phyloP scores from a whole-genome alignment of 1,140 invertebrate genomes.

The Drosophila carrolli region DNA sequence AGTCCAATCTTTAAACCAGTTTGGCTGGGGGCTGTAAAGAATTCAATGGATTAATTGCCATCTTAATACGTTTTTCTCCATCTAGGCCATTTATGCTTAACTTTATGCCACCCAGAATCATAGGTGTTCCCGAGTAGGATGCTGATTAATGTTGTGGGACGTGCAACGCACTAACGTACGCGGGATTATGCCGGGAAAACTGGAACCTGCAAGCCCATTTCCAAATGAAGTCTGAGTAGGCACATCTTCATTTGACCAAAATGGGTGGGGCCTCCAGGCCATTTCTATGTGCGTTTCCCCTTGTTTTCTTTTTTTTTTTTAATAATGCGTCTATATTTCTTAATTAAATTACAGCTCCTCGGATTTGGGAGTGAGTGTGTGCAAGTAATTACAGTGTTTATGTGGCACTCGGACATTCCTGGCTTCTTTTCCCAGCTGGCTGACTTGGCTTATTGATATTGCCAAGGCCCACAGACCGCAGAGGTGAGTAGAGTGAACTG shows the following conservation, averaged over 20 bases:
- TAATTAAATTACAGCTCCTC: slow-evolving; percentile 77
- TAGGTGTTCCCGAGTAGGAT: slow-evolving; percentile 8
- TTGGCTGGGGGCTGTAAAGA: background rate
- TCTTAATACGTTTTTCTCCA: background rate
- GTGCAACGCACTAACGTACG: background rate
- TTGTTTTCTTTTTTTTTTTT: slow-evolving; percentile 27
- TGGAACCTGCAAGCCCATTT: slow-evolving; percentile 6
- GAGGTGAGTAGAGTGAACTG: slow-evolving; percentile 10
- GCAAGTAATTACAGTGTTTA: slow-evolving; percentile 70
- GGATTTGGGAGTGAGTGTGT: slow-evolving; percentile 20
- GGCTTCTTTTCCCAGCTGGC: slow-evolving; percentile 20
- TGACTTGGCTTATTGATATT: slow-evolving; percentile 69
- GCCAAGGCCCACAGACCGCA: slow-evolving; percentile 10
- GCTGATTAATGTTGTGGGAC: slow-evolving; percentile 32
- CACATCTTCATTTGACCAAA: slow-evolving; percentile 40
- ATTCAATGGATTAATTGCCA: background rate
- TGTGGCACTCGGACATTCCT: slow-evolving; percentile 41
- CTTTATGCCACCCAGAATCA: slow-evolving; percentile 23
- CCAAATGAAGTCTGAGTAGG: slow-evolving; percentile 24
- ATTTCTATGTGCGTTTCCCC: slow-evolving; percentile 11
- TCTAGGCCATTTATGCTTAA: background rate
- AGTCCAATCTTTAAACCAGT: background rate
- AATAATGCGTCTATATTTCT: slow-evolving; percentile 75
- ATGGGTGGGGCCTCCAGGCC: slow-evolving; percentile 30
- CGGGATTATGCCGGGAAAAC: slow-evolving; percentile 9